These are phyloP conservation scores for Melipona beecheii DNA, from an alignment of 2,888 invertebrate genomes.

Conservation along the genomic window DNA sequence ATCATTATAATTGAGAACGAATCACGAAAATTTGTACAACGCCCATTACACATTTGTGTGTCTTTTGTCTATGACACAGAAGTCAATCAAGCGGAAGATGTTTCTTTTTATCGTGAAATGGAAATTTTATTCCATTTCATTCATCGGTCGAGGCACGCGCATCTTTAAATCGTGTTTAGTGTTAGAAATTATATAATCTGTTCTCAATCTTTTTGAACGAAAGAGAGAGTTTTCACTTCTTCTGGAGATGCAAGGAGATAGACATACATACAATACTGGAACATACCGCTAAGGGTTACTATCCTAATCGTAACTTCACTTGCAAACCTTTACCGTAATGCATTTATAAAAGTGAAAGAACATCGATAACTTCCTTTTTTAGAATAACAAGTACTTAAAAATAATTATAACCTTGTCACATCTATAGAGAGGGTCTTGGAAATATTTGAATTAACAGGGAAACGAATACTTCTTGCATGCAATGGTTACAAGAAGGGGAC, in stretches of 20 bases:
- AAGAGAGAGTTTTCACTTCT: neutral
- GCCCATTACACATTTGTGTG: neutral
- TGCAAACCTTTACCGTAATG: slow-evolving; percentile 19
- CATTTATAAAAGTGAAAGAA: slow-evolving; percentile 17
- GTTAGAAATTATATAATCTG: slow-evolving; percentile 3
- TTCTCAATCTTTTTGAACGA: neutral
- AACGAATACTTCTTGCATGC: slow-evolving; percentile 18
- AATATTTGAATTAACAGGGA: neutral
- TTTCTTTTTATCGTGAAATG: neutral
- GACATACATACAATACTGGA: neutral
- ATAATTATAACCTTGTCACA: slow-evolving; percentile 3
- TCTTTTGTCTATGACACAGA: neutral
- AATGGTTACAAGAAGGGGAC: neutral
- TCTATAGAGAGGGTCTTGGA: neutral
- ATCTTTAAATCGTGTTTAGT: neutral
- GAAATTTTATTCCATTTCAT: neutral
- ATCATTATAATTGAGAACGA: slow-evolving; percentile 17
- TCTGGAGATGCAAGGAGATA: slow-evolving; percentile 3
- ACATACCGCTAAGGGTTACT: neutral
- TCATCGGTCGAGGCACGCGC: neutral
- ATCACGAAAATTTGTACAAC: neutral
- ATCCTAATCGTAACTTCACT: neutral
- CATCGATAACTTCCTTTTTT: slow-evolving; percentile 8
- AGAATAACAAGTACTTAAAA: slow-evolving; percentile 6
- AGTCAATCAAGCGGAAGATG: no score